Conservation (phyloP, 2,888 invertebrate species). For the Selenia dentaria region DNA sequence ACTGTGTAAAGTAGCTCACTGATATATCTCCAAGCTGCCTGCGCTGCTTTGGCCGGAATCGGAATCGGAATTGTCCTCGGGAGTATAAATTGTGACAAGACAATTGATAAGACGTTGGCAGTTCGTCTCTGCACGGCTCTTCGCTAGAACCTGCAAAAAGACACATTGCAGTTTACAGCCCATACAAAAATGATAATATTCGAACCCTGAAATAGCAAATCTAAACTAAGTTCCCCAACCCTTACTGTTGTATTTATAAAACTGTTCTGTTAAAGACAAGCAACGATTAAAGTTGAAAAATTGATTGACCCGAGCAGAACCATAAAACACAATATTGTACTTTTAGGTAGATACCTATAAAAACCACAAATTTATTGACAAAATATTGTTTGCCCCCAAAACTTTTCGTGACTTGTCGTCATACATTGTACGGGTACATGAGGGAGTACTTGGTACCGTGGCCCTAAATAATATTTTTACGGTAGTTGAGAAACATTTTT, state of each 20-base stretch:
- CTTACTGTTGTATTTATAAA: too few relatives aligned
- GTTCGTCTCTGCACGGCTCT: conserved; percentile 88
- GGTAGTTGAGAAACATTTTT: conserved; percentile 9
- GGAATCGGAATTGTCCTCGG: conserved; percentile 78
- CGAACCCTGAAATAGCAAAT: too few relatives aligned
- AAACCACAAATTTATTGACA: conserved; percentile 14
- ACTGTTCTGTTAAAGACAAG: too few relatives aligned
- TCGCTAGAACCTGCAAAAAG: conserved; percentile 82
- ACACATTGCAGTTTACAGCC: too few relatives aligned
- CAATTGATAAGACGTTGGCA: conserved; percentile 89
- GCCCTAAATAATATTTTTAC: conserved; percentile 10
- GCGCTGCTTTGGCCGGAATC: conserved; percentile 86
- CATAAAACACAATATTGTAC: too few relatives aligned
- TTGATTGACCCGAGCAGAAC: too few relatives aligned
- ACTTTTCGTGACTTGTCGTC: conserved; percentile 30
- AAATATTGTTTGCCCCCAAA: conserved; percentile 20
- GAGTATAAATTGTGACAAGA: conserved; percentile 87
- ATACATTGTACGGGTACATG: conserved; percentile 15
- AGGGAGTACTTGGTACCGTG: conserved; percentile 7
- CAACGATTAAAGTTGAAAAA: too few relatives aligned
- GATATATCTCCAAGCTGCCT: conserved; percentile 88
- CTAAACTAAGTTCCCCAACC: too few relatives aligned
- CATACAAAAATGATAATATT: too few relatives aligned
- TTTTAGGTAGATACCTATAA: too few relatives aligned
- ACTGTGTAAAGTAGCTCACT: conserved; percentile 76